phyloP scores from a whole-genome alignment of 2,797 vertebrate genomes.

The Okamejei kenojei region DNA sequence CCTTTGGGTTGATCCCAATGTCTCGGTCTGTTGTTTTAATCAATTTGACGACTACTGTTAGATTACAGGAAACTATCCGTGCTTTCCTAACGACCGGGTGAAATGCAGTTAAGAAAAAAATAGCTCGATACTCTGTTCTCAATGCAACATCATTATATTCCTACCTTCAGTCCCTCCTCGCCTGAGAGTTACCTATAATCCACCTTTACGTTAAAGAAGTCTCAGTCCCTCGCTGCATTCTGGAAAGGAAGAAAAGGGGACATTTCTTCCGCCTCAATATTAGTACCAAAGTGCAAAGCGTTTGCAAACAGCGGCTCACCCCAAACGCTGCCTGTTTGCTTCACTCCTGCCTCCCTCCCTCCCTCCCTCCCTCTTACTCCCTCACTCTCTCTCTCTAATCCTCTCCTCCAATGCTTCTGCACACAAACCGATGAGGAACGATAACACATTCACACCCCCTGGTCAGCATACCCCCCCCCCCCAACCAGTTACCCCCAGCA shows the following conservation, averaged over 20 bases:
- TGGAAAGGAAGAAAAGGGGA: neutral
- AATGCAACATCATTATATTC: slow-evolving; percentile 40
- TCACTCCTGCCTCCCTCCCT: neutral
- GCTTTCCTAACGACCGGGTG: neutral
- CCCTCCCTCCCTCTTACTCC: neutral
- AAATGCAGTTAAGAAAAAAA: slow-evolving; percentile 12
- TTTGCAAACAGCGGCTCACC: neutral
- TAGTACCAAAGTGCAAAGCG: neutral
- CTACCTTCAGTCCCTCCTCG: slow-evolving; percentile 68
- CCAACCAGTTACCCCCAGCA: neutral
- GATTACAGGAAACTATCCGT: neutral
- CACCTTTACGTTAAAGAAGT: slow-evolving; percentile 53
- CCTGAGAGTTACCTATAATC: slow-evolving; percentile 58
- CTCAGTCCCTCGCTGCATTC: neutral
- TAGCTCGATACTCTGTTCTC: no score
- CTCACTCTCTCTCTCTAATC: neutral
- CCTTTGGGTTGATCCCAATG: neutral
- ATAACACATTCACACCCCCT: neutral
- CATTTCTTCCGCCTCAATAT: neutral
- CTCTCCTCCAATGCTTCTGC: neutral
- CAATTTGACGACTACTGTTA: neutral
- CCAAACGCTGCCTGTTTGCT: neutral
- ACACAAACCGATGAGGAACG: neutral
- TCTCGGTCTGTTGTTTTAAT: neutral
- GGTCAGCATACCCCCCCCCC: neutral